A percentile compares a stretch with the other conserved stretches of the same genome.
These are phyloP conservation scores for Meloidogyne floridensis DNA, from an alignment of 1,140 invertebrate genomes.

Conservation along the genomic window DNA sequence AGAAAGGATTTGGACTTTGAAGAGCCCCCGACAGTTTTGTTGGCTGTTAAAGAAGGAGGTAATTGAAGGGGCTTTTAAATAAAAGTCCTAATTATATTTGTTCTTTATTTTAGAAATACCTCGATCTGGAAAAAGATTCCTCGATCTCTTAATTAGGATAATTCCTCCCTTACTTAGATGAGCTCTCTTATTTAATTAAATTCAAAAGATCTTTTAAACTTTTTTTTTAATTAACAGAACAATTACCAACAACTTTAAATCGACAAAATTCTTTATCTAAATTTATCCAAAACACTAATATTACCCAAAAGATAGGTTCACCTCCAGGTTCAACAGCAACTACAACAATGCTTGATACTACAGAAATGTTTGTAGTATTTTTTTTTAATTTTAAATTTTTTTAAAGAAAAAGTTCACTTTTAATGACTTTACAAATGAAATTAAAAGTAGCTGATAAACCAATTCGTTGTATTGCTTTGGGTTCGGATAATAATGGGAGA, in stretches of 20 bases:
- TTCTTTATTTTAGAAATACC: background rate
- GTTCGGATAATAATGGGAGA: slow-evolving; percentile 54
- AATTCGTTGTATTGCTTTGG: slow-evolving; percentile 67
- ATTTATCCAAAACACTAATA: background rate
- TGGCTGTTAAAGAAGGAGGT: slow-evolving; percentile 49
- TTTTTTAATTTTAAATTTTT: too few species aligned
- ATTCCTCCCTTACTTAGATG: too few species aligned
- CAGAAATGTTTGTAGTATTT: slow-evolving; percentile 8
- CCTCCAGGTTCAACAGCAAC: background rate
- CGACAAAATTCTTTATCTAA: slow-evolving; percentile 2
- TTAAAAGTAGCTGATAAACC: slow-evolving; percentile 67
- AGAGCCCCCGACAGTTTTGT: slow-evolving; percentile 32
- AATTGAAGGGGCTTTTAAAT: background rate
- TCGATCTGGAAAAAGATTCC: too few species aligned
- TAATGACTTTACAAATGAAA: slow-evolving; percentile 43
- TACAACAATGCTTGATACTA: slow-evolving; percentile 19
- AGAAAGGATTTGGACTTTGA: slow-evolving; percentile 53
- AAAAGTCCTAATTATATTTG: too few species aligned
- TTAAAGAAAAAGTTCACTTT: slow-evolving; percentile 43
- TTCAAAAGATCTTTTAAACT: too few species aligned
- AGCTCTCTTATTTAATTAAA: background rate
- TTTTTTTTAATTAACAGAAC: background rate
- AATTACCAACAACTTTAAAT: slow-evolving; percentile 4
- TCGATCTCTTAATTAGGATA: too few species aligned
- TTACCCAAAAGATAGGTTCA: background rate